These are phyloP conservation scores for Bugulina stolonifera DNA, from an alignment of 2,888 invertebrate species.

Conservation along the genomic window DNA sequence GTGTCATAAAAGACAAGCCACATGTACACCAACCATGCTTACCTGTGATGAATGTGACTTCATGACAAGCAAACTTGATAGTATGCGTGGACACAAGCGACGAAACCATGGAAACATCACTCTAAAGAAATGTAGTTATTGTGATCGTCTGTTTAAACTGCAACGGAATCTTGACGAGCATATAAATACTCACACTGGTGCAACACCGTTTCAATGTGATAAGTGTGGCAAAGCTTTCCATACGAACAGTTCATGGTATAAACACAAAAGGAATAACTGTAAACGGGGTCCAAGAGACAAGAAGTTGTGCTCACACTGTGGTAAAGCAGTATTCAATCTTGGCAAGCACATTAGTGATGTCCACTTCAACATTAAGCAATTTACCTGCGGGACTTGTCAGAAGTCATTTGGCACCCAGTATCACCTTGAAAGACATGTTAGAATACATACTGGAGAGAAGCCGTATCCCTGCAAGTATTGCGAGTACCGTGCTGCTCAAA, in stretches of 20 bases:
- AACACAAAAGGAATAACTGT: slow-evolving; percentile 16
- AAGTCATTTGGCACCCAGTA: slow-evolving; percentile 22
- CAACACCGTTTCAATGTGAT: slow-evolving; percentile 20
- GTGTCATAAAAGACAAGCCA: not conserved
- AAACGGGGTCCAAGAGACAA: not conserved
- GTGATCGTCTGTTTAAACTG: not conserved
- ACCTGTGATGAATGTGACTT: slow-evolving; percentile 13
- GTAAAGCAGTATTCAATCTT: slow-evolving; percentile 2
- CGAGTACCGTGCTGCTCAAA: slow-evolving; percentile 9
- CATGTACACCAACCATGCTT: not conserved
- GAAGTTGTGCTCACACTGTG: slow-evolving; percentile 20
- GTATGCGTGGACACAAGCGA: slow-evolving; percentile 8
- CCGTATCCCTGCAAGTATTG: slow-evolving; percentile 12
- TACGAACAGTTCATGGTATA: slow-evolving; percentile 23
- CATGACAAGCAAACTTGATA: slow-evolving; percentile 9
- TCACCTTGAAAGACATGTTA: slow-evolving; percentile 5
- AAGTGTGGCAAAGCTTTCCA: slow-evolving; percentile 23
- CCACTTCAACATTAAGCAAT: slow-evolving; percentile 13
- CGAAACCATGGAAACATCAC: not conserved
- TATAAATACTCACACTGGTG: slow-evolving; percentile 17
- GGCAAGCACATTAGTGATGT: slow-evolving; percentile 22
- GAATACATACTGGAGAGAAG: slow-evolving; percentile 22
- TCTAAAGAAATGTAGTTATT: slow-evolving; percentile 10
- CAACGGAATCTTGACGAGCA: slow-evolving; percentile 18
- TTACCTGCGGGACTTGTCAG: not conserved